Conservation (phyloP, 2,797 vertebrate species). For the Epinephelus awoara region DNA sequence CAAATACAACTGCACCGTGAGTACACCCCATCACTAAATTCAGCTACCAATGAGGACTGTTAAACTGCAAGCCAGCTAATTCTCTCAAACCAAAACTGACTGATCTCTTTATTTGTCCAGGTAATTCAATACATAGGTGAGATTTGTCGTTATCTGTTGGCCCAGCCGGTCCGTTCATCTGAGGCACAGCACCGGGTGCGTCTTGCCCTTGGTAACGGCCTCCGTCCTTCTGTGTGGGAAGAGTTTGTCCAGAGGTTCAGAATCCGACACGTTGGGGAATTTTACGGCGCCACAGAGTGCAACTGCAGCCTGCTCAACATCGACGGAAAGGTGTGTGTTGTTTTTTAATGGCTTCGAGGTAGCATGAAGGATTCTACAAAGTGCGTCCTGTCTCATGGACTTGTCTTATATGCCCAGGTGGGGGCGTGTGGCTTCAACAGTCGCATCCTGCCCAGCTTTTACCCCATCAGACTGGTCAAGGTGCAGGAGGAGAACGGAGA, state of each 20-base stretch:
- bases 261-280: conserved; percentile 89
- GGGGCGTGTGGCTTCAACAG: conserved; percentile 93
- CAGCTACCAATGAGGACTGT: not conserved
- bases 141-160: conserved; percentile 92
- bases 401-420: conserved; percentile 76
- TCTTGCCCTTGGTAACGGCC: conserved; percentile 91
- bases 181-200: conserved; percentile 87
- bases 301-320: conserved; percentile 95
- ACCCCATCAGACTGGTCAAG: conserved; percentile 90
- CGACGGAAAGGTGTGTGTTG: conserved; percentile 88
- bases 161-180: conserved; percentile 82
- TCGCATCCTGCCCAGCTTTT: conserved; percentile 88
- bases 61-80: not conserved
- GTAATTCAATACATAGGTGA: conserved; percentile 94
- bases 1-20: conserved; percentile 92
- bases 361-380: not conserved
- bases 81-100: not conserved
- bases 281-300: conserved; percentile 94
- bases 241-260: conserved; percentile 89
- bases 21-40: conserved; percentile 36
- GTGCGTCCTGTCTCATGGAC: not conserved
- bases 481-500: conserved; percentile 88
- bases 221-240: conserved; percentile 90
- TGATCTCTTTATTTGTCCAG: conserved; percentile 67
- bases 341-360: not conserved